Evolutionary conservation across 2,888 invertebrate species (phyloP).

Genomic region (Buathra laborator): DNA sequence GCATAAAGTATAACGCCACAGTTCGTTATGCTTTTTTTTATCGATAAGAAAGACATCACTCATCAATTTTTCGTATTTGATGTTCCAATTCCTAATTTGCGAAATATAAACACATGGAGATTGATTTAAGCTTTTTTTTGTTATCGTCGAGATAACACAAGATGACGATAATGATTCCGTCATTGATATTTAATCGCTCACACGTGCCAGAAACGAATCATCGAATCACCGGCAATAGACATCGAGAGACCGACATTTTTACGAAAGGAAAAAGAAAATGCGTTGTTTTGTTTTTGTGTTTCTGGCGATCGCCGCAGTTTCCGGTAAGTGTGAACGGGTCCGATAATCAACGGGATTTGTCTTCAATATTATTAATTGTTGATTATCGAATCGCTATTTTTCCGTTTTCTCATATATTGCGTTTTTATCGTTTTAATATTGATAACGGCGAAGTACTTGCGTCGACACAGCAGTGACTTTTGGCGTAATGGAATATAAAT

Average conservation of each 20-base stretch:
- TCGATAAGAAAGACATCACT: too few species aligned
- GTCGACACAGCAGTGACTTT: not conserved
- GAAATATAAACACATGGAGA: too few species aligned
- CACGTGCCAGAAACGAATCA: not conserved
- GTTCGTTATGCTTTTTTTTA: too few species aligned
- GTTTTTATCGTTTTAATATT: not conserved
- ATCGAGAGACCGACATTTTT: not conserved
- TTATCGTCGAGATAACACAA: too few species aligned
- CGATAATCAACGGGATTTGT: not conserved
- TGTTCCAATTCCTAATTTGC: too few species aligned
- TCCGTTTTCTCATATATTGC: not conserved
- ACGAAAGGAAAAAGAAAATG: not conserved
- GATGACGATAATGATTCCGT: too few species aligned
- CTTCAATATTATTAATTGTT: not conserved
- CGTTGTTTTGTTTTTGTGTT: not conserved
- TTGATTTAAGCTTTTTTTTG: too few species aligned
- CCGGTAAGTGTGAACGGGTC: not conserved
- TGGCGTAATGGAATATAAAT: not conserved
- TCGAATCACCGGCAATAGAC: too few species aligned
- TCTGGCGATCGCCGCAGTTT: not conserved
- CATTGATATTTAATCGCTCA: too few species aligned
- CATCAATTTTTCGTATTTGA: too few species aligned
- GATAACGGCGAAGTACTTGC: too few species aligned
- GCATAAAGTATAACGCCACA: too few species aligned
- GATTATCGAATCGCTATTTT: not conserved